Base-by-base conservation (phyloP, 2,888 invertebrate species). In the Trachelus troglodyta region DNA sequence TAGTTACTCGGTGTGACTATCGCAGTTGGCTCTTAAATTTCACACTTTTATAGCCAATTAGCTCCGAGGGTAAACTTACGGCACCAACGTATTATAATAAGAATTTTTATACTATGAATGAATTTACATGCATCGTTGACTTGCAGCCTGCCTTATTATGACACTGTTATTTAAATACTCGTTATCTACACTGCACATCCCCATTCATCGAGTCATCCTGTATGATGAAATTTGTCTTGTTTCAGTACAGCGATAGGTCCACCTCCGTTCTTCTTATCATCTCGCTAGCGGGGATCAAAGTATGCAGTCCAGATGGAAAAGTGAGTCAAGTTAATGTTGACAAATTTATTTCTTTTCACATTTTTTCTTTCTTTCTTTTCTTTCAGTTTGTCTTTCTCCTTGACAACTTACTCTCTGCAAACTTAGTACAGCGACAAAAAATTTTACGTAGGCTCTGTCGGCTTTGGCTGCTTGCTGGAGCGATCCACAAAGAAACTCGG, bases 291-390 rank as follows among this genome's bases (percentile, higher is more conserved):
- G 96, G 96, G 85, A 95, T 96, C 92, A 96, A 96, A 94, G 95
- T 96, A 93, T 96, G 96, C 95, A 95, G 95, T 91, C 95, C 95
- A 91, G 95, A 95, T 92, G 96, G 96, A 90, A 95, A 96, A 95
- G 96, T 96, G 92, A 93, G 92, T 90, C 1, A 23, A 23, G 56
- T 56, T 23, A 56, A 56, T 56, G 82, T 71, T 34, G 4, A 71
- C 4, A n/a, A 15, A 6, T 9, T 9, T 30, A n/a, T 33, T 71
- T 71, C 12, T 12, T 35, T 35, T 12, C 3, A 12, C 12, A 31
- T 71, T 71, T 34, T 37, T 74, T 69, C 34, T 78, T 77, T 34
- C 37, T 74, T 56, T 35, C 37, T 69, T 30, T 30, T 11, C 12
- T 23, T 77, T 56, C 12, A 0, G 3, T 77, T 0, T 37, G 6